Evolutionary conservation across 2,888 invertebrate genomes (phyloP), one percentile per base, ranked within the genome.

Genomic region (Blomia tropicalis): DNA sequence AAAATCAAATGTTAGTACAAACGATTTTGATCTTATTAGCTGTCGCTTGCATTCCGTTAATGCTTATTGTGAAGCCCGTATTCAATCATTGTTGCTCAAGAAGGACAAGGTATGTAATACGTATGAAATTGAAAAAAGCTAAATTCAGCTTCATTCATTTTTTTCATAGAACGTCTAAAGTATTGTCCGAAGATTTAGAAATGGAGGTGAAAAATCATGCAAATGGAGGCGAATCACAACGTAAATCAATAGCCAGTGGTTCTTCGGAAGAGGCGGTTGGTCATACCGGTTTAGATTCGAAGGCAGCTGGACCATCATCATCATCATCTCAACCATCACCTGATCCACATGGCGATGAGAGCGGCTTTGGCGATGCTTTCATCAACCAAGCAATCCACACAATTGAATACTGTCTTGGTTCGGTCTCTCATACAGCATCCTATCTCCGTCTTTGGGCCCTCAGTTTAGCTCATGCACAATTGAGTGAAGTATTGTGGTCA

Each of bases 11-110:
- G 66, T 79, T 73, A 14, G 71, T 93, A 56, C 90, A 96, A 76
- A 81, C 79, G 70, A 73, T 87, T 47, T 79, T 95, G 68, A 84
- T 96, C 58, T 70, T 90, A 19, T 67, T 83, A 56, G 91, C 93
- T 0, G 71, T 95, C 47, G 67, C 85, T 53, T 92, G 91, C 74
- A 80, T 95, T 66, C 95, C 96, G 0, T 84, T 88, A 76, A 90
- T 98, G 91, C 76, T 98, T 70, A 77, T 92, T 60, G 87, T 85
- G 41, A 98, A 95, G 74, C 98, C 98, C 5, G 67, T 71, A 63
- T 64, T 61, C 53, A 19, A 47, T 7, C 51, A 47, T n/a, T 47
- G 51, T 27, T 25, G 22, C 22, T n/a, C n/a, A n/a, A n/a, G n/a
- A n/a, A n/a, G n/a, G n/a, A n/a, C n/a, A n/a, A n/a, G n/a, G n/a